These are phyloP conservation scores for Gyps fulvus DNA, from an alignment of 2,113 vertebrate species.

Conservation along the genomic window DNA sequence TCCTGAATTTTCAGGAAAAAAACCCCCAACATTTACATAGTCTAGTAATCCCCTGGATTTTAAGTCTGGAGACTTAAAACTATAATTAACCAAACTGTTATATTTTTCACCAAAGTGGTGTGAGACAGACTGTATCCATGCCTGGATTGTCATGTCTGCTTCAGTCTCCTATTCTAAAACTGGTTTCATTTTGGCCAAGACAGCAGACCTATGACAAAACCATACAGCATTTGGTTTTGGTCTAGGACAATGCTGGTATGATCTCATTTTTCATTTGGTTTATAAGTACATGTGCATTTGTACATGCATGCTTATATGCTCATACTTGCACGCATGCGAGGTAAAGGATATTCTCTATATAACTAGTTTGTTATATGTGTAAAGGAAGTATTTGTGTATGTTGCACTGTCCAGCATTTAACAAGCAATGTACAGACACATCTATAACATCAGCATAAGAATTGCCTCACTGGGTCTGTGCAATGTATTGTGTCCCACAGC, in stretches of 20 bases:
- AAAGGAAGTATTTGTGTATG: background rate
- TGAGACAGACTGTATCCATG: background rate
- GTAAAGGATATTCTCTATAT: background rate
- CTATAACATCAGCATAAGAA: background rate
- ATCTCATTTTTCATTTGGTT: background rate
- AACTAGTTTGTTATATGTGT: background rate
- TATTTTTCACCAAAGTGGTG: background rate
- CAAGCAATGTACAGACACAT: background rate
- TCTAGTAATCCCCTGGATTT: background rate
- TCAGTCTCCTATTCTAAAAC: background rate
- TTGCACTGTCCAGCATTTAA: background rate
- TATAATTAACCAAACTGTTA: rapidly evolving
- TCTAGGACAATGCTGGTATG: background rate
- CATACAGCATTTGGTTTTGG: background rate
- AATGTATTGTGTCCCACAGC: background rate
- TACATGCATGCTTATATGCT: background rate
- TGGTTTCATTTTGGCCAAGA: background rate
- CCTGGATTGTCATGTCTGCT: background rate
- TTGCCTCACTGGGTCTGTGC: background rate
- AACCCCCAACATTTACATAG: background rate
- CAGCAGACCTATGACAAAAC: background rate
- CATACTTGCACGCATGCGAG: background rate
- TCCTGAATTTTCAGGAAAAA: background rate
- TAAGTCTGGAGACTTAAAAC: background rate
- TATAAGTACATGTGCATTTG: background rate